phyloP scores from a whole-genome alignment of 2,888 invertebrate species.

The Drosophila falleni region DNA sequence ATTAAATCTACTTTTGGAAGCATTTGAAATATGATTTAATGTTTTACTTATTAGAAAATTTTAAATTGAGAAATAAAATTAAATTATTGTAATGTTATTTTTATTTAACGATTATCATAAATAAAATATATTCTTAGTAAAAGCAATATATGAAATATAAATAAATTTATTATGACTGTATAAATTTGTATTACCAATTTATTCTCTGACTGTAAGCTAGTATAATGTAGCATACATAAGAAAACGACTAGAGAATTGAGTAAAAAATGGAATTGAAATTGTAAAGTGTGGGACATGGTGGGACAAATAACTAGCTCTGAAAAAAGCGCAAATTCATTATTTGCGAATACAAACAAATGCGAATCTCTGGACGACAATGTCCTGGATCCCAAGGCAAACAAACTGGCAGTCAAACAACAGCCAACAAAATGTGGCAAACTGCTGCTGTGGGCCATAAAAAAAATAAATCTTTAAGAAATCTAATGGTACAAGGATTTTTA shows the following conservation, averaged over 20 bases:
- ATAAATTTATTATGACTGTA: no score
- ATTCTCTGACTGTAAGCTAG: background rate
- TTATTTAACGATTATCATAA: no score
- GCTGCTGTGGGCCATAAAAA: conserved; percentile 38
- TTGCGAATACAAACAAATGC: conserved; percentile 69
- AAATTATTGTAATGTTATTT: no score
- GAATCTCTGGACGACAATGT: conserved; percentile 61
- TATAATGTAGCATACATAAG: conserved; percentile 33
- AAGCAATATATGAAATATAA: no score
- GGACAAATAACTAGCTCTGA: conserved; percentile 54
- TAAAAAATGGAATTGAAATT: conserved; percentile 35
- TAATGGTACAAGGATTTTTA: conserved; percentile 3
- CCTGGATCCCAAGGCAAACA: conserved; percentile 53
- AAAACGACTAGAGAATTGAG: conserved; percentile 35
- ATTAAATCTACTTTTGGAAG: no score
- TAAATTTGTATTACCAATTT: no score
- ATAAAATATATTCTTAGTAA: no score
- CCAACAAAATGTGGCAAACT: conserved; percentile 63
- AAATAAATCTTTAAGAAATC: background rate
- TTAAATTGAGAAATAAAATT: no score
- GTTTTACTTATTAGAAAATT: no score
- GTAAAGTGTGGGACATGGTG: conserved; percentile 56
- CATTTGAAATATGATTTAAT: no score
- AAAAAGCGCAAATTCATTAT: conserved; percentile 74
- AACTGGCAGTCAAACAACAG: conserved; percentile 37